Evolutionary conservation across 2,113 vertebrate species (phyloP).

Genomic region (Hyperoodon ampullatus): DNA sequence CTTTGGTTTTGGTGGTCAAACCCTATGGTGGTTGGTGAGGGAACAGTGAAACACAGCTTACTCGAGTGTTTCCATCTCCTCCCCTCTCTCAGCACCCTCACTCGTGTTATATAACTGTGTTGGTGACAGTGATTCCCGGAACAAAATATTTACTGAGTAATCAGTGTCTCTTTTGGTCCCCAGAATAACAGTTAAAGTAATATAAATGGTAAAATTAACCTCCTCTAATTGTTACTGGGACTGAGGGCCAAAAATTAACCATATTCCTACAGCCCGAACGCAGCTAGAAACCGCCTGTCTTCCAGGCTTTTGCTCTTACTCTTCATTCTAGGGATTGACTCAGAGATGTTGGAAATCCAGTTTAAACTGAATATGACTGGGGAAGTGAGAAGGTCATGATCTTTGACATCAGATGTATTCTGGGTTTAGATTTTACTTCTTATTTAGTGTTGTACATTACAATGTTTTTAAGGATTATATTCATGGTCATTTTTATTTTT

Average conservation of each 20-base stretch:
- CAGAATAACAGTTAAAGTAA: not conserved
- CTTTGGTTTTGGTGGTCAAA: slow-evolving; percentile 17
- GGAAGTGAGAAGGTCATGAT: not conserved
- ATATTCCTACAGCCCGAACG: not conserved
- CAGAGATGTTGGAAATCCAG: not conserved
- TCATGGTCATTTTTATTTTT: not conserved
- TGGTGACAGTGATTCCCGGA: not conserved
- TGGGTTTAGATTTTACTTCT: slow-evolving; percentile 3
- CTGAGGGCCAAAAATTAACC: not conserved
- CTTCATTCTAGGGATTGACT: not conserved
- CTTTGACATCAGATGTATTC: not conserved
- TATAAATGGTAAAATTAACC: not conserved
- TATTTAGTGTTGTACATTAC: not conserved
- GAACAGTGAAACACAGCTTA: not conserved
- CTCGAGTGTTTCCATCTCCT: not conserved
- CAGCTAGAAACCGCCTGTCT: not conserved
- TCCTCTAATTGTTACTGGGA: not conserved
- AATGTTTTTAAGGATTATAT: not conserved
- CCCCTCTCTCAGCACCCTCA: not conserved
- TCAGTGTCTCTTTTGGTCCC: not conserved
- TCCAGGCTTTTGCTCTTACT: not conserved
- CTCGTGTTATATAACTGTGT: not conserved
- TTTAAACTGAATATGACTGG: not conserved
- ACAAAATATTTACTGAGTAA: not conserved
- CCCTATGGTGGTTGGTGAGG: not conserved